Evolutionary conservation across 2,797 vertebrate species (phyloP).

Genomic region (Dicrostonyx torquatus): DNA sequence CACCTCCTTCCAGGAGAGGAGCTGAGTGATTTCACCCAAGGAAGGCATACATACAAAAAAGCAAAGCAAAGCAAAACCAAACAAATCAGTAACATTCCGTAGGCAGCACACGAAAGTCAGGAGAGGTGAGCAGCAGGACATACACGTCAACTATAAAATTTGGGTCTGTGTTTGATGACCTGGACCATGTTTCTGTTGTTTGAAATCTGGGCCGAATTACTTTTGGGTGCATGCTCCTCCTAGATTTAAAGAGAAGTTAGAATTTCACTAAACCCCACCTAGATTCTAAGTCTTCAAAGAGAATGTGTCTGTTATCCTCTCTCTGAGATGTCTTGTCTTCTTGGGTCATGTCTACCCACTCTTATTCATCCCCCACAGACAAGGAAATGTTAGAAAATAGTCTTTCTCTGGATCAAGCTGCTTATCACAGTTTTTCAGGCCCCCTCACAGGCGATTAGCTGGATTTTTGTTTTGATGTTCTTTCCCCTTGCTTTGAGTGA

Average conservation of each 20-base stretch:
- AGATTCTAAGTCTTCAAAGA: background rate
- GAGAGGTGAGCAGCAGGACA: background rate
- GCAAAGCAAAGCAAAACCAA: background rate
- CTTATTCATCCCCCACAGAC: background rate
- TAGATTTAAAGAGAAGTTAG: conserved; percentile 34
- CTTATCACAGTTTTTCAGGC: background rate
- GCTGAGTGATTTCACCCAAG: background rate
- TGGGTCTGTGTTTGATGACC: background rate
- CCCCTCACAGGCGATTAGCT: background rate
- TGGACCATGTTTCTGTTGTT: background rate
- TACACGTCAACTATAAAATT: background rate
- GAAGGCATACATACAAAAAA: background rate
- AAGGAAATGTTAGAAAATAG: background rate
- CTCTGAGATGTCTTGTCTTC: background rate
- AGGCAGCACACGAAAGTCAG: background rate
- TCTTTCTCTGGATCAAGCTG: background rate
- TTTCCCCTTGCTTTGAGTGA: background rate
- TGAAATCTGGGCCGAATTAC: background rate
- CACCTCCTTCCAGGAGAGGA: background rate
- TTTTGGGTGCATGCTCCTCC: background rate
- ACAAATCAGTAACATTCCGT: background rate
- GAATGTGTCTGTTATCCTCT: background rate
- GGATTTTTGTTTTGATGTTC: background rate
- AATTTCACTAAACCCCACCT: background rate
- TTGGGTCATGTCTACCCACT: background rate